These are phyloP conservation scores for Rhinogobius similis DNA, from an alignment of 2,113 vertebrate species.

Conservation along the genomic window DNA sequence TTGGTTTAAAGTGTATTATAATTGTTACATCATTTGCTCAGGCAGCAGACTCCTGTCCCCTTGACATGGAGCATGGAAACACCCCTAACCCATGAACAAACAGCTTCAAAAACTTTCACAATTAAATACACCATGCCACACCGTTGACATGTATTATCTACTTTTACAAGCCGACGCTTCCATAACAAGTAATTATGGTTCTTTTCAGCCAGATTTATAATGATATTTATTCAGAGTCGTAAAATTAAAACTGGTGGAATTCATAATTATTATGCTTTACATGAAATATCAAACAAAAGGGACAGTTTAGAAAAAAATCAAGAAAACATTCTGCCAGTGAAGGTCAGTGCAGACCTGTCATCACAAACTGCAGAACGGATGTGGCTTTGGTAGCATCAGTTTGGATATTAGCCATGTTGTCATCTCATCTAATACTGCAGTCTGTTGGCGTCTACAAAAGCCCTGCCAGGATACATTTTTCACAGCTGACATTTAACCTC, in stretches of 20 bases:
- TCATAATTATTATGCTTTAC: too few relatives aligned
- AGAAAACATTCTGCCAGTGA: background rate
- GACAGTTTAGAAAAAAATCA: too few relatives aligned
- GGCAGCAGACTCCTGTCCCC: too few relatives aligned
- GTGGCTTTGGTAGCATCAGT: background rate
- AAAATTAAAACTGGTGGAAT: too few relatives aligned
- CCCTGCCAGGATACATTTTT: background rate
- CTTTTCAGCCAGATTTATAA: background rate
- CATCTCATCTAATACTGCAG: background rate
- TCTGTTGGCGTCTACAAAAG: background rate
- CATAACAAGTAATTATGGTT: background rate
- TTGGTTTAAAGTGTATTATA: too few relatives aligned
- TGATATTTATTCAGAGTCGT: background rate
- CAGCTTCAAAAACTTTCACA: too few relatives aligned
- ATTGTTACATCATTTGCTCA: too few relatives aligned
- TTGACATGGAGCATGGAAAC: too few relatives aligned
- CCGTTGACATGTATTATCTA: background rate
- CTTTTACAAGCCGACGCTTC: background rate
- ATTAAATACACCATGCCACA: too few relatives aligned
- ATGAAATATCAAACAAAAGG: too few relatives aligned
- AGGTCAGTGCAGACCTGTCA: background rate
- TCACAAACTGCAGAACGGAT: background rate
- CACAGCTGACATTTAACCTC: background rate
- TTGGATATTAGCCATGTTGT: background rate
- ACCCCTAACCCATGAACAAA: too few relatives aligned